Percentiles rank a stretch among this genome's conserved stretches.
These are phyloP conservation scores for Rattus norvegicus DNA, from an alignment of 2,113 vertebrate genomes.

Conservation along the genomic window GRCr8 NC_086037.1:850501-851000, in stretches of 20 bases:
- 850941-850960: not conserved
- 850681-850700: no score
- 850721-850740: no score
- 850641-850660: not conserved
- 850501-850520: not conserved
- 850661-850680: no score
- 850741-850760: no score
- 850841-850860: not conserved
- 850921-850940: not conserved
- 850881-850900: rapidly evolving
- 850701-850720: no score
- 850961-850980: conserved; percentile 51
- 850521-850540: no score
- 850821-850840: not conserved
- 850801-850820: not conserved
- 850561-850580: not conserved
- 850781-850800: not conserved
- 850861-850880: not conserved
- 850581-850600: not conserved
- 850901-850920: not conserved
- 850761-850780: not conserved
- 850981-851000: not conserved
- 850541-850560: not conserved
- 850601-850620: not conserved
- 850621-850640: not conserved